phyloP scores from a whole-genome alignment of 1,140 invertebrate genomes.

The Schlechtendalia chinensis region DNA sequence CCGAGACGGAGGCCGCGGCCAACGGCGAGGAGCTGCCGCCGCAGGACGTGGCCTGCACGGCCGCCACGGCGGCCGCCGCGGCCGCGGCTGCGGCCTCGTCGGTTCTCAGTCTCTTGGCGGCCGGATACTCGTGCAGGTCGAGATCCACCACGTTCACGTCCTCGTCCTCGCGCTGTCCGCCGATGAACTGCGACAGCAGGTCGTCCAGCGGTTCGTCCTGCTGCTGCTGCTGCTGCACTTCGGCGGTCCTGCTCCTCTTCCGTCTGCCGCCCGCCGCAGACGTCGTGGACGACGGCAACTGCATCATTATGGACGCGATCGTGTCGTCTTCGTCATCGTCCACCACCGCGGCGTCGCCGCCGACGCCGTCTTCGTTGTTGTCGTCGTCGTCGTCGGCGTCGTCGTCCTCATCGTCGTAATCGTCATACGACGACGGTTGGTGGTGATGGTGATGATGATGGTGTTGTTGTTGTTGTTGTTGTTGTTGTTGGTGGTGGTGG shows the following conservation, averaged over 20 bases:
- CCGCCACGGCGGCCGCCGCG: not conserved
- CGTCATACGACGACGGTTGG: slow-evolving; percentile 52
- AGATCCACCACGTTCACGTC: slow-evolving; percentile 54
- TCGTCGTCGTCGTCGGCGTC: slow-evolving; percentile 65
- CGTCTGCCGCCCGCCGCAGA: not conserved
- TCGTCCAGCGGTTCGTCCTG: slow-evolving; percentile 36
- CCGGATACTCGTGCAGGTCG: slow-evolving; percentile 50
- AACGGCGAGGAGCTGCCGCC: not conserved
- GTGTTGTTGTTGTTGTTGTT: too few species aligned
- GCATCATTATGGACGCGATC: slow-evolving; percentile 36
- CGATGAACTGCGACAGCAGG: slow-evolving; percentile 60
- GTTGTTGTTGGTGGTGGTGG: slow-evolving; percentile 25
- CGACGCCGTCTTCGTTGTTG: too few species aligned
- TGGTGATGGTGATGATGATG: too few species aligned
- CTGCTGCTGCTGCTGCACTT: too few species aligned
- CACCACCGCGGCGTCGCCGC: slow-evolving; percentile 61
- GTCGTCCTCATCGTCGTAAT: slow-evolving; percentile 60
- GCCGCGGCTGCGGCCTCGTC: slow-evolving; percentile 2
- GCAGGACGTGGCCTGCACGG: not conserved
- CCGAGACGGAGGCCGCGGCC: not conserved
- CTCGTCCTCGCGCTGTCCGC: slow-evolving; percentile 62
- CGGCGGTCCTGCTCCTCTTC: not conserved
- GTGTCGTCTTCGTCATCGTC: slow-evolving; percentile 60
- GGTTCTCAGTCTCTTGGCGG: slow-evolving; percentile 51
- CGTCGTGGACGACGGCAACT: slow-evolving; percentile 19